Conservation (phyloP, 2,797 vertebrate species). For the Pipistrellus pygmaeus region DNA sequence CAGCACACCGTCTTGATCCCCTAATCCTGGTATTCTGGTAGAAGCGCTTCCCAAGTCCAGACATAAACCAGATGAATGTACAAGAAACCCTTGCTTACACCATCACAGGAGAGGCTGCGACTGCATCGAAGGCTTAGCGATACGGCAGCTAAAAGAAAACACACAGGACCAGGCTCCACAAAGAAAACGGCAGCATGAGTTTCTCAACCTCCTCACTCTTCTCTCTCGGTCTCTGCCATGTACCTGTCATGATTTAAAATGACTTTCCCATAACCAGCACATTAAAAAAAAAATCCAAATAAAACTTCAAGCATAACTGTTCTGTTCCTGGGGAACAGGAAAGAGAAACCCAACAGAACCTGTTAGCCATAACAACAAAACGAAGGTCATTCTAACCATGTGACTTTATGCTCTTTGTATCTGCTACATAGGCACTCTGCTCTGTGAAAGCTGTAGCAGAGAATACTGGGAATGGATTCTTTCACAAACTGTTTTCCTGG, state of each 20-base stretch:
- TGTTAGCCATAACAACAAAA: slow-evolving; percentile 31
- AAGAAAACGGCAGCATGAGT: slow-evolving; percentile 62
- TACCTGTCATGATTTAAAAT: slow-evolving; percentile 59
- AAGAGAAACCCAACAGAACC: slow-evolving; percentile 19
- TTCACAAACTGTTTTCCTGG: neutral
- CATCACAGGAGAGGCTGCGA: slow-evolving; percentile 69
- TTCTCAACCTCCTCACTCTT: slow-evolving; percentile 38
- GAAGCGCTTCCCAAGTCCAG: slow-evolving; percentile 78
- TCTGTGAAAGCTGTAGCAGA: neutral
- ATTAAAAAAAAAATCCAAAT: slow-evolving; percentile 17
- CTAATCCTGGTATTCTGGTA: slow-evolving; percentile 71
- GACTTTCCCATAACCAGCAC: slow-evolving; percentile 63
- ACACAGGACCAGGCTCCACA: neutral
- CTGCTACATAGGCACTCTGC: neutral
- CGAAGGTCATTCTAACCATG: slow-evolving; percentile 26
- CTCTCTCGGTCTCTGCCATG: slow-evolving; percentile 43
- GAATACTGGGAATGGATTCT: neutral
- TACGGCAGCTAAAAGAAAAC: slow-evolving; percentile 77
- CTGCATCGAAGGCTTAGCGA: slow-evolving; percentile 72
- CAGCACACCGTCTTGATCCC: slow-evolving; percentile 44
- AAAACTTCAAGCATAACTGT: neutral
- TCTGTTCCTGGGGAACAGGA: neutral
- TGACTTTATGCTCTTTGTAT: neutral
- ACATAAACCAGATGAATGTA: slow-evolving; percentile 70
- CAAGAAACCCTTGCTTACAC: slow-evolving; percentile 75